These are phyloP conservation scores for Lagenorhynchus albirostris DNA, from an alignment of 2,113 vertebrate species.

Conservation along the genomic window DNA sequence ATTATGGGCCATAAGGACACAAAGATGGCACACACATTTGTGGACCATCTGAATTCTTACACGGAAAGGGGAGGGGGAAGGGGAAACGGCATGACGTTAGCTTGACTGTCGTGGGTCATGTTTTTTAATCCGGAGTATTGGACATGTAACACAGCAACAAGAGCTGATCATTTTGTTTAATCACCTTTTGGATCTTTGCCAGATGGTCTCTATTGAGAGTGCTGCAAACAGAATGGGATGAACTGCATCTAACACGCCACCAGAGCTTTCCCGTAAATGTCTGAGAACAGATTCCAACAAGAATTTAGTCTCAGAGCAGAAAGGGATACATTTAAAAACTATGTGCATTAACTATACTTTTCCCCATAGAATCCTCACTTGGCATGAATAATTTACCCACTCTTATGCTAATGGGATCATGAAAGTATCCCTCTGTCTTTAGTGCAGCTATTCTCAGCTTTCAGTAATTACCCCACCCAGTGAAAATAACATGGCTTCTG, in stretches of 20 bases:
- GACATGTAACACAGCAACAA: slow-evolving; percentile 92
- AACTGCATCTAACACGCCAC: slow-evolving; percentile 92
- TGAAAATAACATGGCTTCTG: slow-evolving; percentile 91
- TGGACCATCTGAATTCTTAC: slow-evolving; percentile 87
- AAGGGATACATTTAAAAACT: slow-evolving; percentile 99
- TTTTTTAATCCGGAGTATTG: slow-evolving; percentile 91
- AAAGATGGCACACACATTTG: slow-evolving; percentile 88
- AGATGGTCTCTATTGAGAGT: slow-evolving; percentile 93
- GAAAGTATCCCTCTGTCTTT: slow-evolving; percentile 96
- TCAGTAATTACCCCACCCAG: slow-evolving; percentile 95
- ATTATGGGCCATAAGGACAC: slow-evolving; percentile 93
- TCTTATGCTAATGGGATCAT: slow-evolving; percentile 99
- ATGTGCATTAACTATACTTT: slow-evolving; percentile 99
- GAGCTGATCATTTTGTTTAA: slow-evolving; percentile 99
- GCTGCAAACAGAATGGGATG: slow-evolving; percentile 88
- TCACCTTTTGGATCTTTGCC: slow-evolving; percentile 98
- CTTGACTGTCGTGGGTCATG: slow-evolving; percentile 87
- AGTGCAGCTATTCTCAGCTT: slow-evolving; percentile 95
- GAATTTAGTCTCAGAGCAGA: slow-evolving; percentile 95
- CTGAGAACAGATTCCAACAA: slow-evolving; percentile 98
- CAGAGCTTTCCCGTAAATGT: slow-evolving; percentile 97
- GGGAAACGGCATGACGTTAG: slow-evolving; percentile 74
- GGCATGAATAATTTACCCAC: slow-evolving; percentile 99
- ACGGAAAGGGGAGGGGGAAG: slow-evolving; percentile 63
- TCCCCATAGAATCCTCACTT: slow-evolving; percentile 99